Percentiles rank a stretch among this genome's conserved stretches.
These are phyloP conservation scores for Leptinotarsa lineolata DNA, from an alignment of 1,140 invertebrate species.

Conservation along the genomic window DNA sequence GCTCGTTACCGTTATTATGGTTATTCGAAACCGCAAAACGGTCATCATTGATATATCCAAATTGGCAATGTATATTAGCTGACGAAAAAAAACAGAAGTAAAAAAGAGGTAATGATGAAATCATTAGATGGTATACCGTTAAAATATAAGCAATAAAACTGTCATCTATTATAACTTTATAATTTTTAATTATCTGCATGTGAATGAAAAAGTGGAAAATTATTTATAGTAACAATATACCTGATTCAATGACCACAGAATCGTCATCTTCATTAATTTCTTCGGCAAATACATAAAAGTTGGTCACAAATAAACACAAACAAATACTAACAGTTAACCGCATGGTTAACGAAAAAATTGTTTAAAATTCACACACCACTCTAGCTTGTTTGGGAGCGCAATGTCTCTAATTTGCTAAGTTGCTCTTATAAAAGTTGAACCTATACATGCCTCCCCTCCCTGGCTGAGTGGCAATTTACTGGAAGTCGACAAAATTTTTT, in stretches of 20 bases:
- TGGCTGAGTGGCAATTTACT: conserved; percentile 38
- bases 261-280: conserved; percentile 25
- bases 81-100: too few species aligned
- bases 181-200: not conserved
- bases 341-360: conserved; percentile 35
- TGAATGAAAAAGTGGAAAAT: conserved; percentile 1
- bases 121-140: not conserved
- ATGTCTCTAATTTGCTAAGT: conserved; percentile 49
- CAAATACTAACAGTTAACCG: conserved; percentile 34
- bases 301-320: conserved; percentile 40
- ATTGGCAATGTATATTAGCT: not conserved
- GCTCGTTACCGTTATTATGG: not conserved
- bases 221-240: conserved; percentile 23
- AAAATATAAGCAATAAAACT: not conserved
- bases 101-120: not conserved
- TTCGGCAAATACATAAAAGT: conserved; percentile 25
- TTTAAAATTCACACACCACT: conserved; percentile 32
- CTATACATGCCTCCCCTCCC: conserved; percentile 42
- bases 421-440: conserved; percentile 49
- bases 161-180: not conserved
- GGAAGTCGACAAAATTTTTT: conserved; percentile 35
- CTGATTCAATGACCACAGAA: conserved; percentile 40
- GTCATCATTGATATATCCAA: not conserved
- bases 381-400: conserved; percentile 34
- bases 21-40: not conserved